phyloP scores from a whole-genome alignment of 2,113 vertebrate genomes.

The Spea bombifrons region DNA sequence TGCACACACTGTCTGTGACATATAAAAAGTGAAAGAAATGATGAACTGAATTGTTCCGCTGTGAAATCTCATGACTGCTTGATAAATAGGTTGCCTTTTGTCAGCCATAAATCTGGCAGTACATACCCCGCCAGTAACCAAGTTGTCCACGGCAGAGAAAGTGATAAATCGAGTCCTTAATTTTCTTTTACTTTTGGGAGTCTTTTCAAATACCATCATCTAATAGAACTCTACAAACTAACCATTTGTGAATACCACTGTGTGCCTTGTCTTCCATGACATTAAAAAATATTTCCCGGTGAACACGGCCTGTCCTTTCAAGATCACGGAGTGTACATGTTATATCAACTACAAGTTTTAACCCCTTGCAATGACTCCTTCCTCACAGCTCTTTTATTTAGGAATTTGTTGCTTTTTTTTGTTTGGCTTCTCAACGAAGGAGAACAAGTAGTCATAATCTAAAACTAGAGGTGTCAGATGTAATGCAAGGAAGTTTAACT shows the following conservation, averaged over 20 bases:
- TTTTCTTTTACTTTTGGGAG: slow-evolving; percentile 10
- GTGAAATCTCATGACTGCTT: slow-evolving; percentile 23
- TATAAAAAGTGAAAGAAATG: neutral
- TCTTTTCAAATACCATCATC: slow-evolving; percentile 26
- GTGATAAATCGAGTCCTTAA: slow-evolving; percentile 26
- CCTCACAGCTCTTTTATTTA: no score
- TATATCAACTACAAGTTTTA: neutral
- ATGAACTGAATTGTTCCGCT: neutral
- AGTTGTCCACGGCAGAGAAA: slow-evolving; percentile 12
- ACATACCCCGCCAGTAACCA: neutral
- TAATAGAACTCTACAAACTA: slow-evolving; percentile 37
- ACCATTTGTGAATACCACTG: slow-evolving; percentile 42
- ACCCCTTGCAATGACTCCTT: neutral
- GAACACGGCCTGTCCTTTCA: neutral
- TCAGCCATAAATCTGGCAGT: slow-evolving; percentile 2
- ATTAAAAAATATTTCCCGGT: slow-evolving; percentile 16
- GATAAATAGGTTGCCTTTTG: slow-evolving; percentile 25
- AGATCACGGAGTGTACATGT: neutral
- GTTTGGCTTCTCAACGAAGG: neutral
- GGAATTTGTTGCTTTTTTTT: neutral
- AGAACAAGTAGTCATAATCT: neutral
- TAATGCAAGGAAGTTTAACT: no score
- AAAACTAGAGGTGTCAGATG: no score
- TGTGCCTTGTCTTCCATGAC: slow-evolving; percentile 4
- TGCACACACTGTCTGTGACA: neutral